Conservation (phyloP, 2,113 vertebrate species). For the Malurus melanocephalus region DNA sequence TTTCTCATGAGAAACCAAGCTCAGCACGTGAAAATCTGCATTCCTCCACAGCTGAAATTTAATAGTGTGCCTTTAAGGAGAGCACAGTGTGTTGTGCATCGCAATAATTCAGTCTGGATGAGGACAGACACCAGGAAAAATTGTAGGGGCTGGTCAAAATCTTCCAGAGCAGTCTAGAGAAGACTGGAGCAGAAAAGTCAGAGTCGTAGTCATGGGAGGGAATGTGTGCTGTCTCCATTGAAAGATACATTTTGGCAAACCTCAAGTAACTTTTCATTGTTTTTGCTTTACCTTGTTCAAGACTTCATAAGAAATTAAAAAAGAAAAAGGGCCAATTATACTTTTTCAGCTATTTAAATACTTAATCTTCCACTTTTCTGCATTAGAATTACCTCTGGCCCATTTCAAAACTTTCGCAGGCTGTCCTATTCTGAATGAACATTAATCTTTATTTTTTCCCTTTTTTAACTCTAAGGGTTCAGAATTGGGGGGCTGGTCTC, state of each 20-base stretch:
- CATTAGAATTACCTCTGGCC: background rate
- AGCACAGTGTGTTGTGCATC: background rate
- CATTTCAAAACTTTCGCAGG: background rate
- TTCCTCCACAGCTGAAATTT: background rate
- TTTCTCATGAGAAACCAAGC: background rate
- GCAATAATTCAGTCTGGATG: background rate
- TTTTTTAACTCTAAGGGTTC: slow-evolving; percentile 78
- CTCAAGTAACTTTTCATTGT: background rate
- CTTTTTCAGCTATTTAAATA: background rate
- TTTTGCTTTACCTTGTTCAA: background rate
- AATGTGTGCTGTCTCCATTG: background rate
- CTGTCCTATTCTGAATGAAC: accelerated
- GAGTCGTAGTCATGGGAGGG: background rate
- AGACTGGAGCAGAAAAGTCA: background rate
- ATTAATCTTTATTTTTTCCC: background rate
- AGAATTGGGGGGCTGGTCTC: slow-evolving; percentile 93
- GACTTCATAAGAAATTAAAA: background rate
- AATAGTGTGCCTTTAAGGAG: background rate
- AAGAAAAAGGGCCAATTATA: accelerated
- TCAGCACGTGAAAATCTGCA: background rate
- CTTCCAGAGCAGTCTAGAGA: background rate
- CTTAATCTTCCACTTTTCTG: background rate
- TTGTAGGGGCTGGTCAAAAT: background rate
- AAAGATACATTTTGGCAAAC: background rate
- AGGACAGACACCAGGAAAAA: background rate